Percentiles rank a stretch among this genome's conserved stretches.
These are phyloP conservation scores for Clusia tigrina DNA, from an alignment of 2,888 invertebrate species.

Conservation along the genomic window DNA sequence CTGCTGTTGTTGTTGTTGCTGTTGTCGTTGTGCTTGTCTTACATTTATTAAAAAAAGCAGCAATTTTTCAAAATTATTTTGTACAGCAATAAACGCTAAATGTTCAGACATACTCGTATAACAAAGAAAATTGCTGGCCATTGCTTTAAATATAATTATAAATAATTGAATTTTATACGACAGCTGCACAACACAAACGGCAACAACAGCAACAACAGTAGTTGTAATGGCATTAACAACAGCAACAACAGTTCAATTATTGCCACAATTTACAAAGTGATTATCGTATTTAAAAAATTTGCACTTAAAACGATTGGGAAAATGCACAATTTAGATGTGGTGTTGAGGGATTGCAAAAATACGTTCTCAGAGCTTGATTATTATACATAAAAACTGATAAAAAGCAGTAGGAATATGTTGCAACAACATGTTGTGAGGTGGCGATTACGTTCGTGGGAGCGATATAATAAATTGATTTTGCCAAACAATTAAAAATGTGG, in stretches of 20 bases:
- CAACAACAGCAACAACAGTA: conserved; percentile 10
- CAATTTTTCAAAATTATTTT: no score
- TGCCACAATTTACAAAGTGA: conserved; percentile 1
- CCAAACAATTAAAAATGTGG: no score
- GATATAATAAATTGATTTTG: no score
- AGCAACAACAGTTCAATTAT: background rate
- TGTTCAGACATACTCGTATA: no score
- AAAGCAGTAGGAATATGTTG: conserved; percentile 28
- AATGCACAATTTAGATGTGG: background rate
- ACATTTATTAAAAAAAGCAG: no score
- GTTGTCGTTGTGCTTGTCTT: background rate
- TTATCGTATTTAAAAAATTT: background rate
- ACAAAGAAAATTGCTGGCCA: conserved; percentile 5
- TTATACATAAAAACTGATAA: no score
- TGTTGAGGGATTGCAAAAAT: no score
- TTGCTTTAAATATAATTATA: conserved; percentile 29
- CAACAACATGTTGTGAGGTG: no score
- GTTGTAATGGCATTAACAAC: no score
- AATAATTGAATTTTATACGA: conserved; percentile 27
- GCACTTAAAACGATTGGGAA: background rate
- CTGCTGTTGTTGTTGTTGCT: background rate
- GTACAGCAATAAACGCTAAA: no score
- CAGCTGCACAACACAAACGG: conserved; percentile 6
- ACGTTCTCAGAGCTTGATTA: no score
- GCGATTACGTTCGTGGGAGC: no score